phyloP scores from a whole-genome alignment of 2,113 vertebrate species.

The Trinectes maculatus region DNA sequence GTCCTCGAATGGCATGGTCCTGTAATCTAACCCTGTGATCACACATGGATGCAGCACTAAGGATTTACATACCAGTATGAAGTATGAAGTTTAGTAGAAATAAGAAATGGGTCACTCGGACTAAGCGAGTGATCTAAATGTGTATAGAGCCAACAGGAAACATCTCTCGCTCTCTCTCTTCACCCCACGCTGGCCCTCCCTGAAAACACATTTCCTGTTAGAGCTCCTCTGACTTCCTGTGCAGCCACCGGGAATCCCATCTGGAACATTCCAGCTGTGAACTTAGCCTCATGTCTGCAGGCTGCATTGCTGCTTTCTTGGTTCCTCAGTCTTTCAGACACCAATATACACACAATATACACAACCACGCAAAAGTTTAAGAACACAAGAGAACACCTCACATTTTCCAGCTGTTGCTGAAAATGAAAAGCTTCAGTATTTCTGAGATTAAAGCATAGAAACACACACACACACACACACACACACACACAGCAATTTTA shows the following conservation, averaged over 20 bases:
- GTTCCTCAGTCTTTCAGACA: slow-evolving; percentile 13
- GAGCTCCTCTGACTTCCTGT: slow-evolving; percentile 79
- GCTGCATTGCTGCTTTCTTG: slow-evolving; percentile 32
- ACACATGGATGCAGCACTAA: slow-evolving; percentile 3
- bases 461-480: too few species aligned
- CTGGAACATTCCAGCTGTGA: slow-evolving; percentile 79
- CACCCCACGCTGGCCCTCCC: slow-evolving; percentile 64
- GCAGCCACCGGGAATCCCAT: slow-evolving; percentile 78
- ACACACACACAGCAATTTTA: too few species aligned
- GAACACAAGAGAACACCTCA: neutral
- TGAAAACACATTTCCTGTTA: slow-evolving; percentile 79
- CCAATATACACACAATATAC: neutral
- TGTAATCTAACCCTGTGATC: slow-evolving; percentile 9
- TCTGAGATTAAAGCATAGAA: neutral
- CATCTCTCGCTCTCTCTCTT: slow-evolving; percentile 58
- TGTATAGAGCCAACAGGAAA: slow-evolving; percentile 75
- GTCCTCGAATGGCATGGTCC: slow-evolving; percentile 35
- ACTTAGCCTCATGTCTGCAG: slow-evolving; percentile 29
- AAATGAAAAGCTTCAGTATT: neutral
- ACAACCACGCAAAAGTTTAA: too few species aligned
- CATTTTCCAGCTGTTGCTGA: neutral
- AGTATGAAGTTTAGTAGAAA: slow-evolving; percentile 35
- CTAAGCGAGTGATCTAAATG: slow-evolving; percentile 43
- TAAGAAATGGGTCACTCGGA: slow-evolving; percentile 7
- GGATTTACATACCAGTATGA: slow-evolving; percentile 1